Conservation (phyloP, 2,113 vertebrate species). For the Paramisgurnus dabryanus region DNA sequence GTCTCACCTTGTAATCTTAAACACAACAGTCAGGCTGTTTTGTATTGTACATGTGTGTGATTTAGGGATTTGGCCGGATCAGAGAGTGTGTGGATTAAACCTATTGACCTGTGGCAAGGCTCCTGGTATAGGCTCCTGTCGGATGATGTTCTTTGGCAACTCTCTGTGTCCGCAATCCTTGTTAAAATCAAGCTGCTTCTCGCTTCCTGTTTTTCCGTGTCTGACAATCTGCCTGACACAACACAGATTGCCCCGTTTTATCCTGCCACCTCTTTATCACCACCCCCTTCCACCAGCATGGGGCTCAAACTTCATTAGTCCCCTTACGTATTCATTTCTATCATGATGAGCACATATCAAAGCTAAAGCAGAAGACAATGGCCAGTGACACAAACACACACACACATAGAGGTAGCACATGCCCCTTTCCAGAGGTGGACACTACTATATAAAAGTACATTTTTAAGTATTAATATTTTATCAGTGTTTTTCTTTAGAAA, state of each 20-base stretch:
- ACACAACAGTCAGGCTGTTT: not conserved
- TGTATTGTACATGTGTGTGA: not conserved
- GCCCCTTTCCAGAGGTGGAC: too few relatives aligned
- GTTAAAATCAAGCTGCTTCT: slow-evolving; percentile 72
- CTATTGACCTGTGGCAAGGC: slow-evolving; percentile 64
- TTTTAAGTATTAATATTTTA: too few relatives aligned
- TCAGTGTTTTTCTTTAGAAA: too few relatives aligned
- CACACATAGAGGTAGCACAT: too few relatives aligned
- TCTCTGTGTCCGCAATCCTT: slow-evolving; percentile 66
- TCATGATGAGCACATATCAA: slow-evolving; percentile 61
- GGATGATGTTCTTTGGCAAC: slow-evolving; percentile 49
- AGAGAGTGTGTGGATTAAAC: slow-evolving; percentile 68
- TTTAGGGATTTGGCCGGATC: slow-evolving; percentile 17
- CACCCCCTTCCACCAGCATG: slow-evolving; percentile 35
- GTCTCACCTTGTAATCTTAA: slow-evolving; percentile 1
- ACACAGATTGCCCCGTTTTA: slow-evolving; percentile 60
- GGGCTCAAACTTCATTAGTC: slow-evolving; percentile 67
- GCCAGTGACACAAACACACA: not conserved
- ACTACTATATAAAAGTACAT: too few relatives aligned
- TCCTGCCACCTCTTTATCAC: slow-evolving; percentile 13
- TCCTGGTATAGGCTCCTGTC: slow-evolving; percentile 51
- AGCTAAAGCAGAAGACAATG: slow-evolving; percentile 53
- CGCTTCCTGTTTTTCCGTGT: slow-evolving; percentile 42
- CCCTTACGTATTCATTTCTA: slow-evolving; percentile 66
- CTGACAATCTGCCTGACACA: slow-evolving; percentile 67